phyloP scores from a whole-genome alignment of 30 jellyfish, hydroid and myxozoan species.

The Turritopsis dohrnii region DNA sequence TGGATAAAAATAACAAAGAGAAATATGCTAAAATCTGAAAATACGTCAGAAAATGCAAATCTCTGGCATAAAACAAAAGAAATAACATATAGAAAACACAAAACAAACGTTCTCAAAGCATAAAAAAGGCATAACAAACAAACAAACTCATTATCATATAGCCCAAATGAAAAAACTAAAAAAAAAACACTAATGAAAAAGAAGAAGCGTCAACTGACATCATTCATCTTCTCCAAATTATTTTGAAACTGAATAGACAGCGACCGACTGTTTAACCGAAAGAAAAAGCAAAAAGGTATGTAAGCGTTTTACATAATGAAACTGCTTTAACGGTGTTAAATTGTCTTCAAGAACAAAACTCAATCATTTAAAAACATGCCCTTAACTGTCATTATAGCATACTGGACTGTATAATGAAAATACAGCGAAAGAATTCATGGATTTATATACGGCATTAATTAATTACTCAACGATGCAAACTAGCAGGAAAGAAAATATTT shows the following conservation, averaged over 20 bases:
- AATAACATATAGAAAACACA: neutral
- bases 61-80: neutral
- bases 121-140: neutral
- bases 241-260: neutral
- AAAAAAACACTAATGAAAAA: neutral
- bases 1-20: neutral
- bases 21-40: neutral
- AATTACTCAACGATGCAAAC: neutral
- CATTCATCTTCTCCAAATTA: neutral
- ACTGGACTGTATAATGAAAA: neutral
- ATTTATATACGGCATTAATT: neutral
- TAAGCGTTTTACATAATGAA: neutral
- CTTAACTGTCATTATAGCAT: neutral
- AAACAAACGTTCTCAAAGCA: neutral
- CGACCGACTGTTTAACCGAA: neutral
- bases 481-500: neutral
- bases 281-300: neutral
- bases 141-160: neutral
- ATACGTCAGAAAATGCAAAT: neutral
- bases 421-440: neutral
- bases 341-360: neutral
- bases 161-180: neutral
- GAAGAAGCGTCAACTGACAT: neutral
- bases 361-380: neutral
- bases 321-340: neutral